Evolutionary conservation across 2,888 invertebrate species (phyloP), one percentile per base, ranked within the genome.

Genomic region (Neelides folsomi): DNA sequence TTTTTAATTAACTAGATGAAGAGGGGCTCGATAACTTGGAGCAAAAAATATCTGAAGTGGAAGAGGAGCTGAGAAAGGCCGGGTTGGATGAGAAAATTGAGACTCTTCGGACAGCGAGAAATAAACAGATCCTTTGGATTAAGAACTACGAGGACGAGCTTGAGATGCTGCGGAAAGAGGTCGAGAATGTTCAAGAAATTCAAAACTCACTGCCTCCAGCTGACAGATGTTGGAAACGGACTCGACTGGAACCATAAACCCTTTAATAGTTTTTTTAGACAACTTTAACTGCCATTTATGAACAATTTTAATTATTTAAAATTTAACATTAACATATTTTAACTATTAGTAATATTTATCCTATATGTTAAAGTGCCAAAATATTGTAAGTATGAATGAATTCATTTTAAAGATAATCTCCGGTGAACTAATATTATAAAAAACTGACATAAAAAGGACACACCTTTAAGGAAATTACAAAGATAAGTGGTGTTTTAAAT

Each of bases 141-240:
- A 61, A 62, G 50, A 60, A 53, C 15, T 63, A 61, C 66, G 81
- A 83, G 67, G 81, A 81, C 12, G 86, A 89, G 67, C 77, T 88
- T 44, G 75, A 72, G 42, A 73, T 78, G 53, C 74, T 92, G 10
- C 73, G 77, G 58, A 72, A 72, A 1, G 89, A 93, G 70, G 90
- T 93, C 2, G 77, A 78, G 7, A 90, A 89, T 68, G 80, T 93
- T 47, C 81, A 82, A 65, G 79, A 81, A 48, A 92, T 94, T 63
- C 75, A 82, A 1, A 78, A 80, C 49, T 78, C 86, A 52, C 75
- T 94, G 55, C 94, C 93, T 0, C 75, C 77, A 0, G 77, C 77
- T 1, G 58, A 44, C 16, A 67, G 67, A 51, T 93, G 93, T 71
- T 86, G 80, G 72, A 86, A 84, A 68, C 76, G 81, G 62, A 76